Evolutionary conservation across 1,140 invertebrate genomes (phyloP).

Genomic region (Papilio polyxenes): DNA sequence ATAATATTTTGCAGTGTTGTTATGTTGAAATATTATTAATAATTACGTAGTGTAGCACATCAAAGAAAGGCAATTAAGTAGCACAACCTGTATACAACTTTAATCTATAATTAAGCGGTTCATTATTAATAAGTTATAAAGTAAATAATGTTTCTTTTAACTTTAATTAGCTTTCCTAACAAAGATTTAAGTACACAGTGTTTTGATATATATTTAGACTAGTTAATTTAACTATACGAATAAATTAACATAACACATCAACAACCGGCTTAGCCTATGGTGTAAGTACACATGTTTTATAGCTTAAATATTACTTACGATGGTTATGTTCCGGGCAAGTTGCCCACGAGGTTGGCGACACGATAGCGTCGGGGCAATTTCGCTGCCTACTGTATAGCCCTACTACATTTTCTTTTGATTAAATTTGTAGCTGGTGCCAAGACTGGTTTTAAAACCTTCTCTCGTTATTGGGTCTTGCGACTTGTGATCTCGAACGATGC

Average conservation of each 20-base stretch:
- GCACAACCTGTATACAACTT: not conserved
- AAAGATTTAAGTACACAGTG: not conserved
- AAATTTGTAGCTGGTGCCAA: conserved; percentile 43
- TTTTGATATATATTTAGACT: not conserved
- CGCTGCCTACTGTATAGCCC: conserved; percentile 45
- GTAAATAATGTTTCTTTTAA: not conserved
- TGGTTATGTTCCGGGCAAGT: conserved; percentile 41
- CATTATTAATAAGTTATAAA: not conserved
- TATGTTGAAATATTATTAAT: not conserved
- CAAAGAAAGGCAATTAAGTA: conserved; percentile 8
- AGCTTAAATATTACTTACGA: conserved; percentile 21
- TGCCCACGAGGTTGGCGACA: conserved; percentile 48
- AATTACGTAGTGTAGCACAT: not conserved
- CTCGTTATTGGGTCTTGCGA: not conserved
- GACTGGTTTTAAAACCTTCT: conserved; percentile 1
- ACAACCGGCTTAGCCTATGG: not conserved
- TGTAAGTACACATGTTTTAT: not conserved
- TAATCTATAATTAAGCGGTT: not conserved
- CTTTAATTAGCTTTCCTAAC: not conserved
- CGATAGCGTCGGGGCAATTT: conserved; percentile 49
- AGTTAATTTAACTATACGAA: not conserved
- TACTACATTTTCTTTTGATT: conserved; percentile 54
- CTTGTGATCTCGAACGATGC: not conserved
- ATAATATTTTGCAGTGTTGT: not conserved
- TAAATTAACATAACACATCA: not conserved